Evolutionary conservation across 2,797 vertebrate genomes (phyloP).

Genomic region (Macropus fuliginosus): DNA sequence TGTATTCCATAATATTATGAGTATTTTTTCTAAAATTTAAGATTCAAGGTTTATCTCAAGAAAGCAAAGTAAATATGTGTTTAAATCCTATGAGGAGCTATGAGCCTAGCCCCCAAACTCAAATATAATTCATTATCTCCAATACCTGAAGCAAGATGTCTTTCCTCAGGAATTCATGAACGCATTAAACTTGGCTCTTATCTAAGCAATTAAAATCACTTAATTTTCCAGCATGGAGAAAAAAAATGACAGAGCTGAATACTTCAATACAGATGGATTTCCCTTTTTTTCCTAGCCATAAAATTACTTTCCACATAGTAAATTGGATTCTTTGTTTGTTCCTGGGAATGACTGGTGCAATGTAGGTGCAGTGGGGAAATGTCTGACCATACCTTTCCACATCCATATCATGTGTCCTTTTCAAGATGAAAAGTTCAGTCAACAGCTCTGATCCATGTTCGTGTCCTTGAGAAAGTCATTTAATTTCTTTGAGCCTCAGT

Average conservation of each 20-base stretch:
- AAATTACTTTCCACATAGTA: background rate
- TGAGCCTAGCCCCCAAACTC: background rate
- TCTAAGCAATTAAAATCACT: background rate
- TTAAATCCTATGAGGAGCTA: background rate
- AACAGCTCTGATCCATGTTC: background rate
- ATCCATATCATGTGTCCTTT: background rate
- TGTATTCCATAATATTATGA: background rate
- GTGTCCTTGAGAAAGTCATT: background rate
- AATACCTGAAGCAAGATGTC: background rate
- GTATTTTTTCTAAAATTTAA: background rate
- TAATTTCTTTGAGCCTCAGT: background rate
- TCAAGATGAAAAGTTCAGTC: background rate
- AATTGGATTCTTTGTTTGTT: background rate
- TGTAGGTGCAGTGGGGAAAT: background rate
- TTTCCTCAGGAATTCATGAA: background rate
- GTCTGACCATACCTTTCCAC: background rate
- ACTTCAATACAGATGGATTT: background rate
- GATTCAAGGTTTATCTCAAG: background rate
- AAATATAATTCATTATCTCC: background rate
- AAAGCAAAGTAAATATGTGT: background rate
- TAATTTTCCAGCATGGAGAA: background rate
- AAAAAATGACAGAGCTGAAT: background rate
- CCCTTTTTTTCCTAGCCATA: background rate
- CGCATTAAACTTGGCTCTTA: background rate
- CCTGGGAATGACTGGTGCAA: background rate